Evolutionary conservation across 2,888 invertebrate genomes (phyloP), one percentile per base, ranked within the genome.

Genomic region (Ypsolopha scabrella): DNA sequence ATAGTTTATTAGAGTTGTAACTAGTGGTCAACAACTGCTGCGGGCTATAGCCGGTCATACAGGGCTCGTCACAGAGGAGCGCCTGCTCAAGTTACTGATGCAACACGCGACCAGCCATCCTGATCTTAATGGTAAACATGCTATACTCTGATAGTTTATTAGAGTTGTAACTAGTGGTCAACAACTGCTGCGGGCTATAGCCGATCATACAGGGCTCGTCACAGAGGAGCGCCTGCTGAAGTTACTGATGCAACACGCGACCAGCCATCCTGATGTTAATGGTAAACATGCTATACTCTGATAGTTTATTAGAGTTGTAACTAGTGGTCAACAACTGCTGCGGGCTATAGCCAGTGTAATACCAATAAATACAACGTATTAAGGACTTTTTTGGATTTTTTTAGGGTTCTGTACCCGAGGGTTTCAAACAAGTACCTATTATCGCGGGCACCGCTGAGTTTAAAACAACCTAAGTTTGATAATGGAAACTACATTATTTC

Each of bases 41-140:
- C 72, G 75, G 3, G 71, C 75, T 1, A 60, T 82, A 11, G 71
- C 63, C 46, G 70, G 70, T 6, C 74, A 76, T 0, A 63, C 81
- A 1, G 86, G 83, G 4, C 63, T 86, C 7, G 69, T 86, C 10
- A 68, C 80, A 0, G 83, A 85, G 57, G 83, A 81, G 53, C 80
- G 72, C 60, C 62, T 85, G 13, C 63, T 86, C 7, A 75, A 68
- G 38, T 54, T 82, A 49, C 53, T 86, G 8, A 54, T 85, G 14
- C 77, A 79, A 48, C 64, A 67, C 51, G 77, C 81, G 1, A 71
- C 77, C 0, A 69, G 72, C 52, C 80, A 82, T 55, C 62, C 72
- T 3, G 82, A 81, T 11, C 64, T 67, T 6, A 54, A 69, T 51
- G 67, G 85, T 85, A 68, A 63, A 69, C 54, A 45, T n/a, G n/a